A percentile compares a stretch with the other conserved stretches of the same genome.
These are phyloP conservation scores for Panorpa germanica DNA, from an alignment of 2,888 invertebrate genomes.

Conservation along the genomic window DNA sequence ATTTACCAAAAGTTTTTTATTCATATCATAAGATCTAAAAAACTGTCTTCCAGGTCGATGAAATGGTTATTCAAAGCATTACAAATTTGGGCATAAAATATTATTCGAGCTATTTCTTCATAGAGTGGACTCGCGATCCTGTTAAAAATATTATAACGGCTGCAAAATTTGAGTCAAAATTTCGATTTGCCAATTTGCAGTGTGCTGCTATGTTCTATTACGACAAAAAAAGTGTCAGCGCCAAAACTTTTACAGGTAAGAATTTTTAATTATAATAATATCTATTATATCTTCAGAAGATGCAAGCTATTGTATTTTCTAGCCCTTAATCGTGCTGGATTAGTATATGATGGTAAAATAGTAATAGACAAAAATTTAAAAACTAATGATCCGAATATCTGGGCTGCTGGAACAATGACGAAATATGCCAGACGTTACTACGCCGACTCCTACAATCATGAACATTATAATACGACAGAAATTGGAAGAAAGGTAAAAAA, in stretches of 20 bases:
- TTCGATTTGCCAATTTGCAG: constrained; percentile 13
- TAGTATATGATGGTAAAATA: constrained; percentile 41
- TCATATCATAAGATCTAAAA: too few species aligned
- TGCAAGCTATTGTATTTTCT: constrained; percentile 10
- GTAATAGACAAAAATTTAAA: constrained; percentile 38
- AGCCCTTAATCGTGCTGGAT: constrained; percentile 34
- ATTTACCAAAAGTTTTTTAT: neutral
- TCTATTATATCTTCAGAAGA: neutral
- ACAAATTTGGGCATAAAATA: constrained; percentile 15
- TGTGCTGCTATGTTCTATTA: constrained; percentile 20
- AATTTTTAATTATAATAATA: constrained; percentile 4
- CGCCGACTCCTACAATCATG: constrained; percentile 29
- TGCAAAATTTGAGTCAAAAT: constrained; percentile 16
- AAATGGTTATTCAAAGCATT: constrained; percentile 15
- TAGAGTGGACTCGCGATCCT: constrained; percentile 17
- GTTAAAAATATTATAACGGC: constrained; percentile 14
- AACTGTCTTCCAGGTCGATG: constrained; percentile 16
- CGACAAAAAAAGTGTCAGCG: constrained; percentile 16
- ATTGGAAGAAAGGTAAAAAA: constrained; percentile 35
- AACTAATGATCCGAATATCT: constrained; percentile 45
- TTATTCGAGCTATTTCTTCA: constrained; percentile 17
- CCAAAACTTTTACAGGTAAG: constrained; percentile 15
- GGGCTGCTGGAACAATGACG: constrained; percentile 42
- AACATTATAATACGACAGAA: constrained; percentile 37
- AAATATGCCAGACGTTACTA: constrained; percentile 40